These are phyloP conservation scores for Drosophila pegasa DNA, from an alignment of 2,888 invertebrate genomes.

Conservation along the genomic window DNA sequence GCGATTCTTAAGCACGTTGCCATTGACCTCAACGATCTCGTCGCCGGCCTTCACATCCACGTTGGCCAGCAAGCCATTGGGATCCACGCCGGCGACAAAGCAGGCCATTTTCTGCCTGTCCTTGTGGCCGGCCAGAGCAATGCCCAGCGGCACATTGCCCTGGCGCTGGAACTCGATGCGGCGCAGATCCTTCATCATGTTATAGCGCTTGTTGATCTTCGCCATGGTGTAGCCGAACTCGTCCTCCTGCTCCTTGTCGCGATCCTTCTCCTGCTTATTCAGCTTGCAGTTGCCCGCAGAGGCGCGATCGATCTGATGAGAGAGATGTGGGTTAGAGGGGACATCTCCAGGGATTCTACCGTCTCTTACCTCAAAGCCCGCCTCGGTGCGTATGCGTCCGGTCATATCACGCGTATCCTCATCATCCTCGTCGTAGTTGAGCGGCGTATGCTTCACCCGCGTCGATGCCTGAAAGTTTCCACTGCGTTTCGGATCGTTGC, in stretches of 20 bases:
- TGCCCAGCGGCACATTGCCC: constrained; percentile 92
- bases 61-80: constrained; percentile 92
- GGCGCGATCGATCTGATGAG: constrained; percentile 92
- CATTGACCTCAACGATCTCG: constrained; percentile 98
- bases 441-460: constrained; percentile 56
- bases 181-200: constrained; percentile 90
- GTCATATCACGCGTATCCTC: constrained; percentile 92
- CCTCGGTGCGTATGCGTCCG: constrained; percentile 91
- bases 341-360: background rate
- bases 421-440: constrained; percentile 86
- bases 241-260: constrained; percentile 94
- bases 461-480: constrained; percentile 69
- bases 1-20: constrained; percentile 95
- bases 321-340: background rate
- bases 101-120: constrained; percentile 98
- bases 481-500: constrained; percentile 61
- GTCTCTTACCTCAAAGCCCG: constrained; percentile 89
- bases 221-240: constrained; percentile 96
- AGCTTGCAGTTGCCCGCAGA: constrained; percentile 94
- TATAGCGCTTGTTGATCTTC: constrained; percentile 97
- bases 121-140: constrained; percentile 97
- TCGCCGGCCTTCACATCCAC: constrained; percentile 95
- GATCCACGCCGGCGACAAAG: constrained; percentile 97
- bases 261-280: constrained; percentile 90
- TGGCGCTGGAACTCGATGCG: constrained; percentile 89